Conservation (phyloP, 2,797 vertebrate species). For the Lepilemur septentrionalis region DNA sequence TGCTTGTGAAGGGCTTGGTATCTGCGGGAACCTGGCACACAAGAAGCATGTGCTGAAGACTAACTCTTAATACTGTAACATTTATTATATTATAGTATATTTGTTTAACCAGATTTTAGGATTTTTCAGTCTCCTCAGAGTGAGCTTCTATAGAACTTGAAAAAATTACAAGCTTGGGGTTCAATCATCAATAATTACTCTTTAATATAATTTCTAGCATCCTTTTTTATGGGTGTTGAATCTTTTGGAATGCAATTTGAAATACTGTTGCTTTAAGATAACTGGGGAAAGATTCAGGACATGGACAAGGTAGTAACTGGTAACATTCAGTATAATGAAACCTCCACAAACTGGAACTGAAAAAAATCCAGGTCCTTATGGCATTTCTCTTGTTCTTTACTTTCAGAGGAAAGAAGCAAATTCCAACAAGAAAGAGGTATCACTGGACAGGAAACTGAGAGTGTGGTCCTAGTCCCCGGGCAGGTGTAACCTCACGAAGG, state of each 20-base stretch:
- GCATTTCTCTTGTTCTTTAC: not conserved
- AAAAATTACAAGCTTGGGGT: not conserved
- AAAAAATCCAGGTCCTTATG: not conserved
- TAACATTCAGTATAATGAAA: not conserved
- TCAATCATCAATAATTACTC: not conserved
- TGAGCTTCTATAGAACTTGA: not conserved
- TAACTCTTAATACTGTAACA: not conserved
- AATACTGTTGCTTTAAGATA: not conserved
- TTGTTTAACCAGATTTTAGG: not conserved
- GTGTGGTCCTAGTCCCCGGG: not conserved
- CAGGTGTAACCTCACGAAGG: not conserved
- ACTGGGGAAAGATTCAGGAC: not conserved
- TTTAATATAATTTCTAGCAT: not conserved
- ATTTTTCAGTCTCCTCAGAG: not conserved
- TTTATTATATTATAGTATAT: not conserved
- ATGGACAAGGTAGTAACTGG: not conserved
- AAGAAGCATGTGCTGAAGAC: not conserved
- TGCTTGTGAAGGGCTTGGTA: no score
- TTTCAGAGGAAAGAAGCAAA: not conserved
- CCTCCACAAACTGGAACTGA: not conserved
- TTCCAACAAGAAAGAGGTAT: not conserved
- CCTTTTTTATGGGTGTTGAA: not conserved
- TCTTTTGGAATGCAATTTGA: not conserved
- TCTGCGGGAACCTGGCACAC: not conserved
- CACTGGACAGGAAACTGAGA: not conserved